Conservation (phyloP, 23 tunicate genomes). For the Trididemnum clinides region DNA sequence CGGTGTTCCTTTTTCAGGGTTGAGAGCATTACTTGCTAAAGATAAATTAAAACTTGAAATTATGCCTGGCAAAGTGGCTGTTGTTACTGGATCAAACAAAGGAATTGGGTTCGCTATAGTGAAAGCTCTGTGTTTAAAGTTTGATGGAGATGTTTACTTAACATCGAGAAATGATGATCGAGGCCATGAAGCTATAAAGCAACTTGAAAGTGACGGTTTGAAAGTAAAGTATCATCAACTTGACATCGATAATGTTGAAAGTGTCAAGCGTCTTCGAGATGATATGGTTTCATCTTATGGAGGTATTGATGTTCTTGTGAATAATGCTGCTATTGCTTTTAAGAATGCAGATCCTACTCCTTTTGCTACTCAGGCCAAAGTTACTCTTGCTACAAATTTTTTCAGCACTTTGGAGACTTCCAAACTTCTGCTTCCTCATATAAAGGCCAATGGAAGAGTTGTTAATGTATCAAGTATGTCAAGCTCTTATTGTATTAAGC, state of each 20-base stretch:
- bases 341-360: slow-evolving; percentile 63
- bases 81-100: slow-evolving; percentile 69
- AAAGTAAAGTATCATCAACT: slow-evolving; percentile 70
- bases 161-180: slow-evolving; percentile 70
- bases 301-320: slow-evolving; percentile 85
- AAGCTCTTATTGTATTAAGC: slow-evolving; percentile 21
- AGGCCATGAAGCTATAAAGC: slow-evolving; percentile 62
- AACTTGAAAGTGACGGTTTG: slow-evolving; percentile 59
- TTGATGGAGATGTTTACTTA: slow-evolving; percentile 70
- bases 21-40: no score
- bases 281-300: slow-evolving; percentile 52
- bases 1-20: no score
- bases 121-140: slow-evolving; percentile 45
- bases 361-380: slow-evolving; percentile 61
- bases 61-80: slow-evolving; percentile 48
- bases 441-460: slow-evolving; percentile 66
- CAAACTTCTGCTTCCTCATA: slow-evolving; percentile 60
- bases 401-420: slow-evolving; percentile 39
- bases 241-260: slow-evolving; percentile 52
- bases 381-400: slow-evolving; percentile 65
- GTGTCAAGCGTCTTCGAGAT: slow-evolving; percentile 21
- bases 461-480: slow-evolving; percentile 67
- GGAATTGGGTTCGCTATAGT: slow-evolving; percentile 88
- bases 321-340: slow-evolving; percentile 86
- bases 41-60: background rate